These are phyloP conservation scores for Iselma pallidipennis DNA, from an alignment of 2,888 invertebrate genomes.

Conservation along the genomic window DNA sequence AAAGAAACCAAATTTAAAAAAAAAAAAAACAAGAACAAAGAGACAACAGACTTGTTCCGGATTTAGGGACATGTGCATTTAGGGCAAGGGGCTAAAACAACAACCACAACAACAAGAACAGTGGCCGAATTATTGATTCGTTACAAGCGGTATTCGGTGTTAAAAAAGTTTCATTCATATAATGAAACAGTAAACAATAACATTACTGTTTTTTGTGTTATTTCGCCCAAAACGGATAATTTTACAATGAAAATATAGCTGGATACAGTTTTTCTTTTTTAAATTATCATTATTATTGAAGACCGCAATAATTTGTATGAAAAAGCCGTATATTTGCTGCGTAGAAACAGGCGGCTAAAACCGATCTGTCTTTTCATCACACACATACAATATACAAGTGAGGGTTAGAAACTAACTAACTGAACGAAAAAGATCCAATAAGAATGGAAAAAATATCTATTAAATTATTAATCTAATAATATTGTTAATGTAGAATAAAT, in stretches of 20 bases:
- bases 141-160: conserved; percentile 31
- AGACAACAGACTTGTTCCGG: conserved; percentile 24
- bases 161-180: conserved; percentile 6
- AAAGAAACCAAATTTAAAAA: conserved; percentile 63
- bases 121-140: conserved; percentile 54
- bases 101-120: no score
- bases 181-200: neutral
- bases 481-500: conserved; percentile 8
- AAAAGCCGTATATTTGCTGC: conserved; percentile 1
- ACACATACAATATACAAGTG: conserved; percentile 16
- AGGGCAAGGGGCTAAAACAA: conserved; percentile 44
- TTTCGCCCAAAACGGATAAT: no score
- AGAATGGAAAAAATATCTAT: no score
- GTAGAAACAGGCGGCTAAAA: neutral
- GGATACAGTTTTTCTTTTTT: no score
- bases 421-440: neutral
- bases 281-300: no score
- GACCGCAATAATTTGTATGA: no score
- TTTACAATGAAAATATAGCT: no score
- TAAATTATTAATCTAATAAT: no score
- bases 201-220: no score
- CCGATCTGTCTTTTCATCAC: neutral
- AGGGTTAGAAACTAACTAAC: conserved; percentile 27
- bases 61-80: conserved; percentile 45
- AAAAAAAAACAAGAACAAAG: conserved; percentile 51